Evolutionary conservation across 2,113 vertebrate species (phyloP).

Genomic region (Pseudorectes ferrugineus): DNA sequence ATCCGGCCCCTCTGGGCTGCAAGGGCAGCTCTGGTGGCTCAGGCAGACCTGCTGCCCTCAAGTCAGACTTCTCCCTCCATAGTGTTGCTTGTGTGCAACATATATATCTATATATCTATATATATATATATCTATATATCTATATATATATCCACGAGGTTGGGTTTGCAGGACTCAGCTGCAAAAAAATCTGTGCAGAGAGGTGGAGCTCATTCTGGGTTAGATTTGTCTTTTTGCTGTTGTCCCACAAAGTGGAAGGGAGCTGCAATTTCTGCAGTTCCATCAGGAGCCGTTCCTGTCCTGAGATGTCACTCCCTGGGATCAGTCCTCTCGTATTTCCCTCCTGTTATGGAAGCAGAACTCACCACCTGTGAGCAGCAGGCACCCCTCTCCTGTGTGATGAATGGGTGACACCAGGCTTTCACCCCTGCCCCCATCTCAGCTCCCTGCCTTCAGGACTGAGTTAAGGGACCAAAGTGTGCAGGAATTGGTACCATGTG

Average conservation of each 20-base stretch:
- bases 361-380: background rate
- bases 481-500: slow-evolving; percentile 68
- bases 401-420: background rate
- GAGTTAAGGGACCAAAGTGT: slow-evolving; percentile 62
- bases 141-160: rapidly evolving
- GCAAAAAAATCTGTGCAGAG: background rate
- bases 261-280: background rate
- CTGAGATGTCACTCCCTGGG: background rate
- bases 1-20: rapidly evolving
- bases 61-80: background rate
- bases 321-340: background rate
- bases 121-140: background rate
- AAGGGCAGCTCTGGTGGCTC: background rate
- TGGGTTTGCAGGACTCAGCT: background rate
- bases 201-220: background rate
- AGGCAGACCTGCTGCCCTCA: background rate
- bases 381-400: background rate
- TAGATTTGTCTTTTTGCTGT: rapidly evolving
- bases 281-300: background rate
- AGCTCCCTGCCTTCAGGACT: slow-evolving; percentile 48
- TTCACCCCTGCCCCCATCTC: slow-evolving; percentile 5
- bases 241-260: background rate
- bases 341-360: background rate
- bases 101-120: too few relatives aligned
- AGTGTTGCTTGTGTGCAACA: background rate